These are phyloP conservation scores for Lasioglossum albipes DNA, from an alignment of 1,140 invertebrate species.

Conservation along the genomic window DNA sequence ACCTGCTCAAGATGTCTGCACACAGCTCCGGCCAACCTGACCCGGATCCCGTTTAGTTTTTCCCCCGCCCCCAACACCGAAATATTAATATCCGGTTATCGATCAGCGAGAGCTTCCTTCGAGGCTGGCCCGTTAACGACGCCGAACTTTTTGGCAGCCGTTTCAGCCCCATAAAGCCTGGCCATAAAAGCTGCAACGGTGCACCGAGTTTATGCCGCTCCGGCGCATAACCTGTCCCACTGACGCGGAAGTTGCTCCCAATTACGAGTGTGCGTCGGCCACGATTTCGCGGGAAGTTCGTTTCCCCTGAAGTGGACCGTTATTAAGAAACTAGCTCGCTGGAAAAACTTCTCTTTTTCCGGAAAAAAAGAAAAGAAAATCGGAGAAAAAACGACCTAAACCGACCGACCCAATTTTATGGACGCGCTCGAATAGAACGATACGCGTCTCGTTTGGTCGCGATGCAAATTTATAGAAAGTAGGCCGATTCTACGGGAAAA, in stretches of 20 bases:
- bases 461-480: too few relatives aligned
- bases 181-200: conserved; percentile 1
- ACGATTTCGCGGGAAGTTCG: neutral
- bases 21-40: neutral
- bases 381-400: too few relatives aligned
- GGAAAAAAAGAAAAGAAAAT: too few relatives aligned
- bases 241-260: conserved; percentile 23
- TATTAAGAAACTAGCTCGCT: neutral
- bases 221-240: neutral
- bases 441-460: too few relatives aligned
- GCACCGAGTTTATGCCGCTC: neutral
- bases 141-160: conserved; percentile 5
- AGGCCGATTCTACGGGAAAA: too few relatives aligned
- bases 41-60: conserved; percentile 11
- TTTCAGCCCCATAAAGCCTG: conserved; percentile 10
- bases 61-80: neutral
- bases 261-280: conserved; percentile 1
- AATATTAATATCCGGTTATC: conserved; percentile 28
- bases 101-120: conserved; percentile 1
- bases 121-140: neutral
- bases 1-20: neutral
- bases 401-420: too few relatives aligned
- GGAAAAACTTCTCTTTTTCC: too few relatives aligned
- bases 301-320: neutral
- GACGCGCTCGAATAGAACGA: too few relatives aligned